phyloP scores from a whole-genome alignment of 2,113 vertebrate species.

The Sminthopsis crassicaudata region DNA sequence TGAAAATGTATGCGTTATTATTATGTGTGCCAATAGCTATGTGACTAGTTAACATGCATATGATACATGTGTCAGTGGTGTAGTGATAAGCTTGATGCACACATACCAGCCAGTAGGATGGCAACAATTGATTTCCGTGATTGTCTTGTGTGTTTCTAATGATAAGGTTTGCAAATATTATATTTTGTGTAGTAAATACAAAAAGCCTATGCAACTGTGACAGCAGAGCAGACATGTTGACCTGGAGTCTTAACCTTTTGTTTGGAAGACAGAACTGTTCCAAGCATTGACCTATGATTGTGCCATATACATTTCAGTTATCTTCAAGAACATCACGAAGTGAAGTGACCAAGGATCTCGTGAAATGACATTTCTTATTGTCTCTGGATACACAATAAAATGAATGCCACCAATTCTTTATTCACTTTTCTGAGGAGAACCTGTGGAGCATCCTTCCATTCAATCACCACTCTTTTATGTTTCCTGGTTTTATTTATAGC shows the following conservation, averaged over 20 bases:
- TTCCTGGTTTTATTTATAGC: too few species aligned
- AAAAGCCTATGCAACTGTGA: not conserved
- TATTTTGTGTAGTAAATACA: not conserved
- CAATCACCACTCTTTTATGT: not conserved
- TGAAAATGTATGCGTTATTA: not conserved
- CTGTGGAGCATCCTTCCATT: not conserved
- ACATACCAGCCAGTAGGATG: not conserved
- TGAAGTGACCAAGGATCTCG: not conserved
- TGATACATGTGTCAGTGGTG: not conserved
- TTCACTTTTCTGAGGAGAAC: not conserved
- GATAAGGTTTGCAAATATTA: not conserved
- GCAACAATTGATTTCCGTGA: not conserved
- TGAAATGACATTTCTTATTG: not conserved
- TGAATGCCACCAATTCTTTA: not conserved
- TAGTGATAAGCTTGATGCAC: not conserved
- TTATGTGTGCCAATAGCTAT: not conserved
- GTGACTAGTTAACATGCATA: not conserved
- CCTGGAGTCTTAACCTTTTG: not conserved
- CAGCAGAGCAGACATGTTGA: not conserved
- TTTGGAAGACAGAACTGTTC: not conserved
- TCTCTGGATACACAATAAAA: not conserved
- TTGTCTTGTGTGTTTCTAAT: not conserved
- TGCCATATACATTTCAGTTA: not conserved
- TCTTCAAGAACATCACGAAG: not conserved
- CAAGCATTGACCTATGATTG: not conserved